A percentile compares a stretch with the other conserved stretches of the same genome.
These are phyloP conservation scores for Umimayanthus chanpuru DNA, from an alignment of 92 coral and sea anemone genomes.

Conservation along the genomic window DNA sequence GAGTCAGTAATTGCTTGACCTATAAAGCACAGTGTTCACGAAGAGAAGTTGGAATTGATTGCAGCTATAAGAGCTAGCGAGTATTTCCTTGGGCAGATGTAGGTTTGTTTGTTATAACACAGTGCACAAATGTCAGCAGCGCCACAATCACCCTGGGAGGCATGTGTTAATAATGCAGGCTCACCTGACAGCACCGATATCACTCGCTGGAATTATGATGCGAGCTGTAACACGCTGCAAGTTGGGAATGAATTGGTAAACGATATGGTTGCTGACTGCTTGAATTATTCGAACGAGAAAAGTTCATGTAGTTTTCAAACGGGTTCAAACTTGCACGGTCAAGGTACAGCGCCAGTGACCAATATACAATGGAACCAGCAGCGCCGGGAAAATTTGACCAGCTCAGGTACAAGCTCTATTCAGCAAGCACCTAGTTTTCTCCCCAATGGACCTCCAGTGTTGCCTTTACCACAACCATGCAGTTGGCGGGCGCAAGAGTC, in stretches of 20 bases:
- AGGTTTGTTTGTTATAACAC: neutral
- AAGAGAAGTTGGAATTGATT: neutral
- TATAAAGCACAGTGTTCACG: too few species aligned
- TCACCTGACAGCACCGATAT: neutral
- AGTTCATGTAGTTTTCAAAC: neutral
- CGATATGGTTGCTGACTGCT: neutral
- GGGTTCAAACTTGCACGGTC: neutral
- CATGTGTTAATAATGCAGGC: neutral
- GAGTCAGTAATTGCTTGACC: neutral
- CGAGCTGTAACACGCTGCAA: neutral
- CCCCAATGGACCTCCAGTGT: neutral
- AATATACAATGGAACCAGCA: neutral
- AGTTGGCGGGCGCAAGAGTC: neutral
- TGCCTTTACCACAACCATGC: neutral
- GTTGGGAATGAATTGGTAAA: neutral
- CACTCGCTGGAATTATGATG: neutral
- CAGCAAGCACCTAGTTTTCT: neutral
- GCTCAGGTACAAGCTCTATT: neutral
- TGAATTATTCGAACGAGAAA: neutral
- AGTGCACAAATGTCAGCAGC: neutral
- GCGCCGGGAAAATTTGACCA: neutral
- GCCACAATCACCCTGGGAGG: neutral
- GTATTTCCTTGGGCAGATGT: neutral
- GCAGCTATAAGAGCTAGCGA: neutral
- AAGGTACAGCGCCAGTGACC: neutral